These are phyloP conservation scores for Perizoma flavofasciatum DNA, from an alignment of 2,888 invertebrate species.

Conservation along the genomic window DNA sequence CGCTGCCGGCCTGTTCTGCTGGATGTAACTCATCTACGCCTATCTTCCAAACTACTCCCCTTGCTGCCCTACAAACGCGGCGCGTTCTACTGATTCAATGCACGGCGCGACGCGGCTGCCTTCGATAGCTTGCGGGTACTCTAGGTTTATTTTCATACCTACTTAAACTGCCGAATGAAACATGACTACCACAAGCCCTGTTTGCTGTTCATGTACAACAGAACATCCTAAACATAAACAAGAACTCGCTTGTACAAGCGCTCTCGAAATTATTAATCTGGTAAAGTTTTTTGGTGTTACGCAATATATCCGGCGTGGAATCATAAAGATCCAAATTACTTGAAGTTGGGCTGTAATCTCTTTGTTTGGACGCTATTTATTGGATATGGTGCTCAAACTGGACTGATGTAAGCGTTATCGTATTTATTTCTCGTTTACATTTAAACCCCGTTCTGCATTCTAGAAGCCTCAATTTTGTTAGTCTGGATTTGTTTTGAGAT, in stretches of 20 bases:
- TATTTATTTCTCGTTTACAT: background rate
- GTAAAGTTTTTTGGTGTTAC: slow-evolving; percentile 26
- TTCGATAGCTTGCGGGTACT: no score
- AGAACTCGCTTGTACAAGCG: slow-evolving; percentile 14
- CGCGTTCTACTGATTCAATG: no score
- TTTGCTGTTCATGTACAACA: slow-evolving; percentile 6
- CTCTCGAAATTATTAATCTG: slow-evolving; percentile 23
- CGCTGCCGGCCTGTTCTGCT: no score
- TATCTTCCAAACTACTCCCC: no score
- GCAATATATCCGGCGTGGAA: slow-evolving; percentile 31
- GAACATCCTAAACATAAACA: slow-evolving; percentile 19
- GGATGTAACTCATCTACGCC: no score
- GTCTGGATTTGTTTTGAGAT: no score
- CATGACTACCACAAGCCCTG: background rate
- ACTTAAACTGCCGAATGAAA: no score
- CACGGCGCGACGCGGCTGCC: no score
- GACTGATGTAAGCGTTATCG: background rate
- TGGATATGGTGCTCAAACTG: slow-evolving; percentile 17
- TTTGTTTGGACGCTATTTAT: slow-evolving; percentile 34
- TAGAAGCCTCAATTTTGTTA: background rate
- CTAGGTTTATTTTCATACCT: no score
- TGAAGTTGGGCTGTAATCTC: slow-evolving; percentile 26
- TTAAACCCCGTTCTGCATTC: background rate
- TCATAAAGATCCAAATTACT: slow-evolving; percentile 26
- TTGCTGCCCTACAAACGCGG: no score